Evolutionary conservation across 1,140 invertebrate species (phyloP).

Genomic region (Caenorhabditis tropicalis): DNA sequence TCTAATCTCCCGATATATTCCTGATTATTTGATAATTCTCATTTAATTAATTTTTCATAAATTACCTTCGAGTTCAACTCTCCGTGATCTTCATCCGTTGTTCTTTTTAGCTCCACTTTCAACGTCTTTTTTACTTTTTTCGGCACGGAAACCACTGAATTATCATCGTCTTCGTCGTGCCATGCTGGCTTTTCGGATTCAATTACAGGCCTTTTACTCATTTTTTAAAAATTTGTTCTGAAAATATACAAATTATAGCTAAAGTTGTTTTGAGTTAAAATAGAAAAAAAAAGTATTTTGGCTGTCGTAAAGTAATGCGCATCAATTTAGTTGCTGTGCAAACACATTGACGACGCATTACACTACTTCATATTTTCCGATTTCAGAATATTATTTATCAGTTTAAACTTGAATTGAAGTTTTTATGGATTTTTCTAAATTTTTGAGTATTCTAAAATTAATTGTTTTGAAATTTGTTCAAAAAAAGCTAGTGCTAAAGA

Average conservation of each 20-base stretch:
- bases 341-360: neutral
- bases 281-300: neutral
- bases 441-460: too few relatives aligned
- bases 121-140: conserved; percentile 24
- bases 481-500: too few relatives aligned
- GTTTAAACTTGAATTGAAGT: too few relatives aligned
- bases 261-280: neutral
- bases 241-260: neutral
- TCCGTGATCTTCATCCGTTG: conserved; percentile 10
- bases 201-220: conserved; percentile 26
- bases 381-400: neutral
- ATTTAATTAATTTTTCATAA: neutral
- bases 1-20: neutral
- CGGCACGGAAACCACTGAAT: neutral
- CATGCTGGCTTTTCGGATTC: conserved; percentile 16
- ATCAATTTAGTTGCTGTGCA: neutral
- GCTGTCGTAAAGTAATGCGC: neutral
- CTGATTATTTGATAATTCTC: neutral
- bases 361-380: neutral
- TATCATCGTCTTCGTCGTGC: conserved; percentile 30
- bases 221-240: neutral
- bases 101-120: neutral
- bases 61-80: neutral
- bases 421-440: too few relatives aligned
- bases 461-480: too few relatives aligned